Base-by-base conservation (phyloP, 1,140 invertebrate genomes). In the Reticulitermes speratus region DNA sequence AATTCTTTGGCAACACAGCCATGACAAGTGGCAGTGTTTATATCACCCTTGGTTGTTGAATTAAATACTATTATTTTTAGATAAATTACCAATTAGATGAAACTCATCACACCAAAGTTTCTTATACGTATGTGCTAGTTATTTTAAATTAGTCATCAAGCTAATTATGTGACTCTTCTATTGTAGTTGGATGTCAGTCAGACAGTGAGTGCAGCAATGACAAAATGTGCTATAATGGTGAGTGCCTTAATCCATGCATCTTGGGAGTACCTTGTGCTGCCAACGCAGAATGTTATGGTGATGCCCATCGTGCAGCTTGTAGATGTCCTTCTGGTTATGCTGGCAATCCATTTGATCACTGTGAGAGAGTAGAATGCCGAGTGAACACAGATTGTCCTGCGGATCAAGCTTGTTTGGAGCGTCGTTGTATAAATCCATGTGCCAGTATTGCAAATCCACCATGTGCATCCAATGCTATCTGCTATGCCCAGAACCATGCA, bases 281-380 rank as follows among this genome's bases (percentile, higher is more conserved):
- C 48, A 97, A 96, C 88, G 96, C 96, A 0, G 94, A 96, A 90
- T 98, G 97, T 89, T 96, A 93, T 86, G 96, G 96, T 9, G 92
- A 94, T 44, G 94, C 95, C 88, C 96, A 97, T 90, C 93, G 94
- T 84, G 93, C 96, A 0, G 93, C 94, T 38, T 98, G 97, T 88
- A 93, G 93, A 89, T 97, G 96, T 89, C 93, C 94, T 30, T 88
- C 92, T 30, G 96, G 96, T 38, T 95, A 92, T 87, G 91, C 93
- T 87, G 96, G 97, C 88, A 95, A 97, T 92, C 96, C 97, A 32
- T 95, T 95, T 87, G 92, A 94, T 7, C 93, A 93, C 87, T 98
- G 97, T 89, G 93, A 95, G 89, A 93, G 95, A n/a, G 92, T 95
- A 8, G 96, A 98, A 90, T 97, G 96, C 89, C 95, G 94, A 90